phyloP scores from a whole-genome alignment of 2,888 invertebrate genomes.

The Scaptomyza cyrtandrae region DNA sequence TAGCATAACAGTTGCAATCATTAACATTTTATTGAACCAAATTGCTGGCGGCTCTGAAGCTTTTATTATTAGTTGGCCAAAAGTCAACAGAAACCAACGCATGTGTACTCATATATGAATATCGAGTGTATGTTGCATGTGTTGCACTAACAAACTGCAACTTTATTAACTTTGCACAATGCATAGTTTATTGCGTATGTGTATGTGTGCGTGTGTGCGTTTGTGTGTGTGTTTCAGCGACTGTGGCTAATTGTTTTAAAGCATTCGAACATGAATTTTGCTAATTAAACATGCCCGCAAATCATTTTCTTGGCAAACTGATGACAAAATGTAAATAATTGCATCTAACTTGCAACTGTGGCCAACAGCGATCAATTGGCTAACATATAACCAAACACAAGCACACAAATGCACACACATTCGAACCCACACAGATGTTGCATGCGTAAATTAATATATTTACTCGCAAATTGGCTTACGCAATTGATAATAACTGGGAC shows the following conservation, averaged over 20 bases:
- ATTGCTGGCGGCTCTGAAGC: conserved; percentile 15
- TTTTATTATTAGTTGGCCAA: conserved; percentile 34
- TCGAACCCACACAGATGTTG: conserved; percentile 6
- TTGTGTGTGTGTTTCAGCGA: conserved; percentile 11
- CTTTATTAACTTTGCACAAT: conserved; percentile 24
- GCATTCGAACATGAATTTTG: conserved; percentile 70
- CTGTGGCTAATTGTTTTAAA: conserved; percentile 70
- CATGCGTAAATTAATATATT: conserved; percentile 17
- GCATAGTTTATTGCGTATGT: conserved; percentile 2
- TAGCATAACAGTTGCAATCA: conserved; percentile 42
- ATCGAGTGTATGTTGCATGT: conserved; percentile 13
- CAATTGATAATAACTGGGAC: conserved; percentile 9
- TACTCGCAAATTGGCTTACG: conserved; percentile 2
- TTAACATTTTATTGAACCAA: conserved; percentile 63
- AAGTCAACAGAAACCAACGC: conserved; percentile 29
- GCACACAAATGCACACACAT: neutral
- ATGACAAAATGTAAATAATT: conserved; percentile 72
- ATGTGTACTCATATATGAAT: neutral
- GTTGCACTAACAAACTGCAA: conserved; percentile 11
- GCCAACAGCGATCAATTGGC: conserved; percentile 39
- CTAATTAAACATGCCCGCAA: conserved; percentile 76
- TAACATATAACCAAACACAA: conserved; percentile 34
- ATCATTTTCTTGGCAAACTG: conserved; percentile 59
- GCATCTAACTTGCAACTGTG: conserved; percentile 38
- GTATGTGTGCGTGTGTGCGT: conserved; percentile 19